Conservation (phyloP, 2,797 vertebrate species). For the Bradypodion pumilum region DNA sequence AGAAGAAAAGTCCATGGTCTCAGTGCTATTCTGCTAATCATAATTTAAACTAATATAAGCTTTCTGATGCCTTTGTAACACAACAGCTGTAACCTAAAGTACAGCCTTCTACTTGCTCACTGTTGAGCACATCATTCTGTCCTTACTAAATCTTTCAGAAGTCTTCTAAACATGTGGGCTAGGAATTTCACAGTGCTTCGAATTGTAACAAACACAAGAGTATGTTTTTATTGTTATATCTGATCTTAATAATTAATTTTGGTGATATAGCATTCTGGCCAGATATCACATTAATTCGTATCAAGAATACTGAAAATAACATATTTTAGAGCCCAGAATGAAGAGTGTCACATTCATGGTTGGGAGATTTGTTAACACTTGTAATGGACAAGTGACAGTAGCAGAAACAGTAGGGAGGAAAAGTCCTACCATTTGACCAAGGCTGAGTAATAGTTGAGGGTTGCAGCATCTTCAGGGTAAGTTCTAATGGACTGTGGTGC, state of each 20-base stretch:
- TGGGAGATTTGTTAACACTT: neutral
- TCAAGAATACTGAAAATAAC: conserved; percentile 26
- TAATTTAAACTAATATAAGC: conserved; percentile 50
- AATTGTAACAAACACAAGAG: conserved; percentile 37
- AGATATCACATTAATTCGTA: neutral
- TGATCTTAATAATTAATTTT: conserved; percentile 41
- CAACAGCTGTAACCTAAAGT: conserved; percentile 53
- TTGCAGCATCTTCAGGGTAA: neutral
- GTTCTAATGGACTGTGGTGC: neutral
- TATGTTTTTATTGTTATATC: conserved; percentile 20
- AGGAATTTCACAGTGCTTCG: conserved; percentile 36
- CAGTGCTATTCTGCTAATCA: conserved; percentile 37
- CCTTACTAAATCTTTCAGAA: conserved; percentile 24
- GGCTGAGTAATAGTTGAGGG: too few species aligned
- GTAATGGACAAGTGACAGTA: neutral
- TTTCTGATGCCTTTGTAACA: conserved; percentile 30
- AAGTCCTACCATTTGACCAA: too few species aligned
- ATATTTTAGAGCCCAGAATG: neutral
- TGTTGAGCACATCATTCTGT: conserved; percentile 33
- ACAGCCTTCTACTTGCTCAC: conserved; percentile 32
- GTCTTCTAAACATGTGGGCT: conserved; percentile 30
- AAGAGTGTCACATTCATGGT: neutral
- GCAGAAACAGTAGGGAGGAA: neutral
- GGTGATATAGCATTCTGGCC: conserved; percentile 11
- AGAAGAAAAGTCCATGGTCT: conserved; percentile 21